Conservation (phyloP, 2,113 vertebrate genomes). For the Sclerurus mexicanus region DNA sequence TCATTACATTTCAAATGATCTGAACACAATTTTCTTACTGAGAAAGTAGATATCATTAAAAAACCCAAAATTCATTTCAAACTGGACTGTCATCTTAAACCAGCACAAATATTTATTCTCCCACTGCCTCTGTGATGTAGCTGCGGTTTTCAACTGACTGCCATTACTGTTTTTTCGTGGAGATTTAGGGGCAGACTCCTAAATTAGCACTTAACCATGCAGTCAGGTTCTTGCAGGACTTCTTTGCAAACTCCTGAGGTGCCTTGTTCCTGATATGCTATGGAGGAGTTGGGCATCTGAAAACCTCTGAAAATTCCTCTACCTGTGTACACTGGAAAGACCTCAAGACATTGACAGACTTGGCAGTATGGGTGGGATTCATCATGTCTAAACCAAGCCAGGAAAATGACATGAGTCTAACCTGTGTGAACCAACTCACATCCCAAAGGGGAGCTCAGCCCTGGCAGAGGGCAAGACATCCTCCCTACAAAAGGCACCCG, state of each 20-base stretch:
- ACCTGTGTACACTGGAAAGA: not conserved
- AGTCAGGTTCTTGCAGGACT: not conserved
- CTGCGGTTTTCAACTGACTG: not conserved
- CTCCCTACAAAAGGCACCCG: not conserved
- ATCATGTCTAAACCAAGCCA: not conserved
- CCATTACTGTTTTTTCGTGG: not conserved
- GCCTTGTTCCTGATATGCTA: not conserved
- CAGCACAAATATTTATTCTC: not conserved
- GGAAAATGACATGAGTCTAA: not conserved
- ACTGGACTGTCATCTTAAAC: not conserved
- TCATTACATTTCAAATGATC: not conserved
- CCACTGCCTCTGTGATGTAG: not conserved
- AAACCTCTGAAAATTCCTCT: not conserved
- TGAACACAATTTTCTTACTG: not conserved
- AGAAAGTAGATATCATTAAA: not conserved
- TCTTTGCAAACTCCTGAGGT: not conserved
- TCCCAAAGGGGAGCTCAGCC: not conserved
- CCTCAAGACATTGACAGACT: not conserved
- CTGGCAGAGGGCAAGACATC: not conserved
- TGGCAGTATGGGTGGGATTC: not conserved
- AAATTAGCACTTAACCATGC: not conserved
- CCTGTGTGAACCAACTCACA: not conserved
- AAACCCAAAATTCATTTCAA: not conserved
- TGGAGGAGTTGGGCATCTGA: not conserved
- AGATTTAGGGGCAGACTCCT: not conserved